A percentile compares a stretch with the other conserved stretches of the same genome.
Conservation (phyloP, 2,888 invertebrate species). For the Achlya flavicornis region DNA sequence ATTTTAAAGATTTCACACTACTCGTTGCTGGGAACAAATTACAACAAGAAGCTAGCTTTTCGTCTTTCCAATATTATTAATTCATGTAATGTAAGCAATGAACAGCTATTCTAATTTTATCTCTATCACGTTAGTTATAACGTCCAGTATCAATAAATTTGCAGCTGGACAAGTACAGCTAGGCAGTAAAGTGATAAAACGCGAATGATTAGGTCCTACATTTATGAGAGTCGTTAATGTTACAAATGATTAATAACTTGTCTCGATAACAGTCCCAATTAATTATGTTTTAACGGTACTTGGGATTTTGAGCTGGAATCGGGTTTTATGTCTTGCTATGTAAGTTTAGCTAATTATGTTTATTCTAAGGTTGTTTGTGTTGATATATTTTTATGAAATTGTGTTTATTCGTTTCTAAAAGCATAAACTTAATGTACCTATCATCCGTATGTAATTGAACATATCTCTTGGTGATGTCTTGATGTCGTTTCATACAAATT, state of each 20-base stretch:
- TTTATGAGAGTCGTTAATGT: constrained; percentile 2
- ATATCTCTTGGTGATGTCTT: no score
- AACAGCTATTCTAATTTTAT: background rate
- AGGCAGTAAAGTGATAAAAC: constrained; percentile 3
- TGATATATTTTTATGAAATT: no score
- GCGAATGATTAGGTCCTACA: background rate
- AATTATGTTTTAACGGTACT: constrained; percentile 1
- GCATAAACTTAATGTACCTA: no score
- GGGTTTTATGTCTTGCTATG: background rate
- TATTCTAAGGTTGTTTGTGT: background rate
- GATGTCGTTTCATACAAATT: no score
- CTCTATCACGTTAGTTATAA: background rate
- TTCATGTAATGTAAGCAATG: background rate
- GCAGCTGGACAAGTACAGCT: background rate
- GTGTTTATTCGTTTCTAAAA: no score
- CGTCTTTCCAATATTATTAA: no score
- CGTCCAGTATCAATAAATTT: background rate
- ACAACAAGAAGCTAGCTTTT: no score
- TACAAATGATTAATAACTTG: background rate
- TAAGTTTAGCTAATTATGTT: background rate
- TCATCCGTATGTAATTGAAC: no score
- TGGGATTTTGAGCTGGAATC: background rate
- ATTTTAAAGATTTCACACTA: no score
- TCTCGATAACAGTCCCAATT: background rate
- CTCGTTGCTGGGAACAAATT: no score